Conservation (phyloP, 2,113 vertebrate species). For the Dromaius novaehollandiae region DNA sequence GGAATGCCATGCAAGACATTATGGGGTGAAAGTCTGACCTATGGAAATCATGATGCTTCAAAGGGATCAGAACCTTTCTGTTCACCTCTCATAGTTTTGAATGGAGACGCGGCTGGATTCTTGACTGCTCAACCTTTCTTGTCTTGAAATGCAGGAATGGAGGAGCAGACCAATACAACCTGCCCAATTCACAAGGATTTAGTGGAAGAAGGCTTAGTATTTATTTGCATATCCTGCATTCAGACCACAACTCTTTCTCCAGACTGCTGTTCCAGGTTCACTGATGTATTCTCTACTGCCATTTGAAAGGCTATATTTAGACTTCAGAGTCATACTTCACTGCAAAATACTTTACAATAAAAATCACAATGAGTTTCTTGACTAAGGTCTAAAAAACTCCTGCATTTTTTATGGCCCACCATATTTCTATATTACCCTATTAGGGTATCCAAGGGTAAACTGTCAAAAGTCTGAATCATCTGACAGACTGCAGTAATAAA, state of each 20-base stretch:
- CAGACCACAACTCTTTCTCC: not conserved
- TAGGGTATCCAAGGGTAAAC: constrained; percentile 36
- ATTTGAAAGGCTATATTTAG: constrained; percentile 9
- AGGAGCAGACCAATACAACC: not conserved
- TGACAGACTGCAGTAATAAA: constrained; percentile 29
- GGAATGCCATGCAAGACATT: no score
- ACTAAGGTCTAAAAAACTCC: not conserved
- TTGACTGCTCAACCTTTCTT: not conserved
- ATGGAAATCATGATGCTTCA: no score
- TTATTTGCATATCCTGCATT: not conserved
- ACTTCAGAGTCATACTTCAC: not conserved
- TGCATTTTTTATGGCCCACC: not conserved
- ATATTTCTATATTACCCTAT: not conserved
- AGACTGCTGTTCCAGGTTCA: not conserved
- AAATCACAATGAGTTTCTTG: constrained; percentile 17
- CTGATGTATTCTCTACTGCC: not conserved
- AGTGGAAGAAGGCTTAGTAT: not conserved
- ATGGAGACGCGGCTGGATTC: not conserved
- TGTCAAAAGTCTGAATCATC: constrained; percentile 17
- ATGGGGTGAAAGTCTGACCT: no score
- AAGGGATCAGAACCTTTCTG: no score
- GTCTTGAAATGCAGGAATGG: not conserved
- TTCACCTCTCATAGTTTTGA: no score
- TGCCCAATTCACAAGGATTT: not conserved
- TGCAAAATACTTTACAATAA: not conserved